A percentile compares a stretch with the other conserved stretches of the same genome.
These are phyloP conservation scores for Typhlichthys subterraneus DNA, from an alignment of 2,797 vertebrate genomes.

Conservation along the genomic window DNA sequence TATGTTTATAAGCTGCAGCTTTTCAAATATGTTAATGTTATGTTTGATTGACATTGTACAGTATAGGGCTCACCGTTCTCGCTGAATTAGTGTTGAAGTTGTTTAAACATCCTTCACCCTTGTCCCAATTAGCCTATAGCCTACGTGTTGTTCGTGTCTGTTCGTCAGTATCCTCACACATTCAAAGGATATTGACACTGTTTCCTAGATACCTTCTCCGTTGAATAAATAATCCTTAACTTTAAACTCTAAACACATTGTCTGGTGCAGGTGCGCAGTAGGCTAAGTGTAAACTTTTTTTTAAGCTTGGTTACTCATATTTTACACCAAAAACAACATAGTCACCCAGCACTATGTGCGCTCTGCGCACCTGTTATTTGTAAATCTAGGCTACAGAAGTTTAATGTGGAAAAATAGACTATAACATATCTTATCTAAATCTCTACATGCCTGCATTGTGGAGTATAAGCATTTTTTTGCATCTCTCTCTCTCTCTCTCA, in stretches of 20 bases:
- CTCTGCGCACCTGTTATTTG: constrained; percentile 18
- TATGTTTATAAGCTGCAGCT: too few species aligned
- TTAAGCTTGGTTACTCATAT: too few species aligned
- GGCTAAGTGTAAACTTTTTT: too few species aligned
- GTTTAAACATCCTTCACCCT: constrained; percentile 27
- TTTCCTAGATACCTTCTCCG: constrained; percentile 5
- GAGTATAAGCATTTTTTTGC: neutral
- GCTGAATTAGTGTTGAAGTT: constrained; percentile 19
- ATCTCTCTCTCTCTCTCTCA: neutral
- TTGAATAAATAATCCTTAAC: constrained; percentile 2
- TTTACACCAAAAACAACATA: constrained; percentile 21
- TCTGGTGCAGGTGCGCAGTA: constrained; percentile 58
- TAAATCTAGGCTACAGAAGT: too few species aligned
- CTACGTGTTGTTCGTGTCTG: constrained; percentile 28
- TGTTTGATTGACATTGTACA: too few species aligned
- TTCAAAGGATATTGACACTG: constrained; percentile 20
- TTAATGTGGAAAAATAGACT: too few species aligned
- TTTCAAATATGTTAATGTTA: too few species aligned
- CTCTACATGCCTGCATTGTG: constrained; percentile 5
- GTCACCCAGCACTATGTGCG: neutral
- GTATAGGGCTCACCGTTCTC: too few species aligned
- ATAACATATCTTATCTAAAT: too few species aligned
- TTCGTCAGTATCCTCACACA: constrained; percentile 38
- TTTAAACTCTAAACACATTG: constrained; percentile 7
- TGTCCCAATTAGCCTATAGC: constrained; percentile 13